Percentiles rank a stretch among this genome's conserved stretches.
Evolutionary conservation across 1,140 invertebrate species (phyloP).

Genomic region (Pentalonia nigronervosa): DNA sequence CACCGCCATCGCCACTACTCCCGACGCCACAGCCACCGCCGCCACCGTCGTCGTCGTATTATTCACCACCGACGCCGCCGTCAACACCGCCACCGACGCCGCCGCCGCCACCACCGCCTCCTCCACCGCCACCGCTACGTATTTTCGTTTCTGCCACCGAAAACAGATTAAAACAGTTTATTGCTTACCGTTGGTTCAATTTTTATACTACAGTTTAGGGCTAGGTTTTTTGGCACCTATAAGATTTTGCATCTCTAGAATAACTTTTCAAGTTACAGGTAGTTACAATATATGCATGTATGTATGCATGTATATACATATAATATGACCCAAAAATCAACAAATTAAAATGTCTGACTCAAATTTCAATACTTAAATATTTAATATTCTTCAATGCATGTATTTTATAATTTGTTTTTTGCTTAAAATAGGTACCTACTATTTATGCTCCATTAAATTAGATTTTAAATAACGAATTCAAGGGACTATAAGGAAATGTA

Average conservation of each 20-base stretch:
- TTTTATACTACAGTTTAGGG: neutral
- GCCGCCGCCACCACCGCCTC: no score
- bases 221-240: neutral
- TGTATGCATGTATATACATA: no score
- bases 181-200: neutral
- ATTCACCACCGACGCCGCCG: neutral
- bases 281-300: no score
- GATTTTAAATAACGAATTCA: neutral
- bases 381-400: no score
- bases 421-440: neutral
- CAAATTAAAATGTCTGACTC: neutral
- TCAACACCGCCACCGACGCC: neutral
- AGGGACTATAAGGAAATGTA: neutral
- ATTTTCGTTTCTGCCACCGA: neutral
- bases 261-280: neutral
- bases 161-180: neutral
- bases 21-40: neutral
- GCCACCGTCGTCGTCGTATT: neutral
- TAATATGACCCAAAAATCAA: no score
- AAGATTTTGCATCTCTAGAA: neutral
- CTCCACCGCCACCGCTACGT: constrained; percentile 11
- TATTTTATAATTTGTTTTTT: neutral
- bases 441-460: neutral
- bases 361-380: no score
- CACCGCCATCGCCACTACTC: neutral